These are phyloP conservation scores for Phoenicopterus ruber DNA, from an alignment of 2,113 vertebrate species.

Conservation along the genomic window DNA sequence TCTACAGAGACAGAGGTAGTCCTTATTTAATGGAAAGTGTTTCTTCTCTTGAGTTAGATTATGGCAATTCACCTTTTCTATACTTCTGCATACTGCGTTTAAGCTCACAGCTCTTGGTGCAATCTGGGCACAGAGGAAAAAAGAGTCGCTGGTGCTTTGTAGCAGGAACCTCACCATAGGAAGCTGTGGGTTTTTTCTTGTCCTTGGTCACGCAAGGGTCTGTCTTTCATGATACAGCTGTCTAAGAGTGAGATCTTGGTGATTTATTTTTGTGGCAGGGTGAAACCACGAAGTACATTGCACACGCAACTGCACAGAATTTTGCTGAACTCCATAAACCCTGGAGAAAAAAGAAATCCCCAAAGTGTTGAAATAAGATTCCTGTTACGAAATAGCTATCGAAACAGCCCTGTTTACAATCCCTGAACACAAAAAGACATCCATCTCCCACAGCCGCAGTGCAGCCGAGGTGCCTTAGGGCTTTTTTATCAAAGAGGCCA, in stretches of 20 bases:
- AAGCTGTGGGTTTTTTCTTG: background rate
- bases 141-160: background rate
- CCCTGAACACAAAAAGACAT: background rate
- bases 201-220: background rate
- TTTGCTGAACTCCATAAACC: slow-evolving; percentile 32
- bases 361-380: slow-evolving; percentile 42
- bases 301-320: background rate
- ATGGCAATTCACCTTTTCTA: background rate
- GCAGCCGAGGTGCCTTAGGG: background rate
- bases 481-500: background rate
- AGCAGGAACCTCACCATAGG: background rate
- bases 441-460: background rate
- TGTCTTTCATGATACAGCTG: background rate
- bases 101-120: background rate
- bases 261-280: background rate
- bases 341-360: background rate
- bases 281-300: background rate
- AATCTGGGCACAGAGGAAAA: background rate
- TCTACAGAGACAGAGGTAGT: background rate
- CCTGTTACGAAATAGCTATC: slow-evolving; percentile 24
- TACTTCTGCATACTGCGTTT: background rate
- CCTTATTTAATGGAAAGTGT: background rate
- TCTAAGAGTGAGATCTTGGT: background rate
- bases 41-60: background rate
- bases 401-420: slow-evolving; percentile 18